Evolutionary conservation across 2,113 vertebrate genomes (phyloP).

Genomic region (Dendropsophus ebraccatus): DNA sequence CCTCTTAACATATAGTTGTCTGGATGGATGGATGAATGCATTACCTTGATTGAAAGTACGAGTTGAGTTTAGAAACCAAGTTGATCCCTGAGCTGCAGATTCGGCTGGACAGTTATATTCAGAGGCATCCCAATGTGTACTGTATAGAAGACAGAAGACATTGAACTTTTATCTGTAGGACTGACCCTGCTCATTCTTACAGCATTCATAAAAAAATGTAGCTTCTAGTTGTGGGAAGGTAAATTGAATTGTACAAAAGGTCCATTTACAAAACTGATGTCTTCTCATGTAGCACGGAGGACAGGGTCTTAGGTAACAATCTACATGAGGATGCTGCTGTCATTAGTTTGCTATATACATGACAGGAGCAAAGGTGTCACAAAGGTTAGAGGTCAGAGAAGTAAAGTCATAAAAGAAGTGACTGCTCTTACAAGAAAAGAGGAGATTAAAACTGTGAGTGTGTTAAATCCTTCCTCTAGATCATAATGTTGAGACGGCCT

Average conservation of each 20-base stretch:
- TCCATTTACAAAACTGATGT: neutral
- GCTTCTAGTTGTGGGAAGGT: neutral
- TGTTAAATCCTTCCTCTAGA: too few species aligned
- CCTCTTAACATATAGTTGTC: neutral
- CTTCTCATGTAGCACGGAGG: too few species aligned
- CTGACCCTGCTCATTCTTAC: neutral
- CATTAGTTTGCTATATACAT: too few species aligned
- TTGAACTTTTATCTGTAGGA: neutral
- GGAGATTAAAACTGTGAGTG: too few species aligned
- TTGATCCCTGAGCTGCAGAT: constrained; percentile 51
- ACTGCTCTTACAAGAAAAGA: too few species aligned
- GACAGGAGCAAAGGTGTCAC: too few species aligned
- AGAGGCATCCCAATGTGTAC: constrained; percentile 59
- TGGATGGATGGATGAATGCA: neutral
- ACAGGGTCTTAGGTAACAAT: too few species aligned
- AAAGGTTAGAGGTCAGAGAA: too few species aligned
- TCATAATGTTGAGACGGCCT: too few species aligned
- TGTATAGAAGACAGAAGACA: neutral
- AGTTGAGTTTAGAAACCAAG: constrained; percentile 61
- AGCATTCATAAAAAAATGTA: neutral
- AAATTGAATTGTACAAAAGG: neutral
- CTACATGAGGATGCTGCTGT: too few species aligned
- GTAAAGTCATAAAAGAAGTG: too few species aligned
- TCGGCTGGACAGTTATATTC: constrained; percentile 63
- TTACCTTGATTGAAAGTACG: constrained; percentile 66